These are phyloP conservation scores for Drosophila tristis DNA, from an alignment of 1,140 invertebrate genomes.

Conservation along the genomic window DNA sequence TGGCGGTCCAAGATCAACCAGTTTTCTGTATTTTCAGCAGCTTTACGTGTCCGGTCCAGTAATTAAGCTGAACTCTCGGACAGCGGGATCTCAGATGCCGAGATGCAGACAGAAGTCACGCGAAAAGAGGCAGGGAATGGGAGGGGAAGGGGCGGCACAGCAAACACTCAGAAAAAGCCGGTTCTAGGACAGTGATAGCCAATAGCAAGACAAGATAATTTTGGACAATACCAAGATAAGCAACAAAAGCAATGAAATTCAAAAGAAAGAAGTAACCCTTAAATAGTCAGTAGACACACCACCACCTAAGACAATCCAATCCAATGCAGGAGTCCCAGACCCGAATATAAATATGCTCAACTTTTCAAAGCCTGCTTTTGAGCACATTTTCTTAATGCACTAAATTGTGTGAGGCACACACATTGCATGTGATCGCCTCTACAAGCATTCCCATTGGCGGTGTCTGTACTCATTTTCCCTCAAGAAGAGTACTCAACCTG, in stretches of 20 bases:
- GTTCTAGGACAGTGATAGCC: constrained; percentile 33
- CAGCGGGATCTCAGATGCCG: constrained; percentile 26
- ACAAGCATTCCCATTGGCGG: neutral
- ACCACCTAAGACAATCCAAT: constrained; percentile 28
- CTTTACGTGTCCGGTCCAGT: constrained; percentile 24
- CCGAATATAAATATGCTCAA: neutral
- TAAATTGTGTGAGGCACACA: too few relatives aligned
- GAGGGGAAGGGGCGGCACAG: too few relatives aligned
- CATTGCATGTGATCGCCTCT: neutral
- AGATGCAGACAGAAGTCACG: constrained; percentile 70
- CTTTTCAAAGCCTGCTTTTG: constrained; percentile 24
- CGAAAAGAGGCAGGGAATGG: constrained; percentile 9
- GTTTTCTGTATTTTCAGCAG: constrained; percentile 39
- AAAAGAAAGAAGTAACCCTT: constrained; percentile 22
- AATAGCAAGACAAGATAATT: constrained; percentile 42
- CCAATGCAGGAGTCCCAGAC: constrained; percentile 10
- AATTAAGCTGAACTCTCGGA: constrained; percentile 61
- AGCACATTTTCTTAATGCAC: neutral
- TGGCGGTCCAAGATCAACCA: constrained; percentile 42
- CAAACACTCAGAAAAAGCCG: neutral
- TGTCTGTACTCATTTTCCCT: neutral
- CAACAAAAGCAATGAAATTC: neutral
- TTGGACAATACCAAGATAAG: constrained; percentile 4
- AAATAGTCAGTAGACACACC: constrained; percentile 9
- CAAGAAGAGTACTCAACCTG: neutral